Evolutionary conservation across 2,113 vertebrate genomes (phyloP).

Genomic region (Baryphthengus martii): DNA sequence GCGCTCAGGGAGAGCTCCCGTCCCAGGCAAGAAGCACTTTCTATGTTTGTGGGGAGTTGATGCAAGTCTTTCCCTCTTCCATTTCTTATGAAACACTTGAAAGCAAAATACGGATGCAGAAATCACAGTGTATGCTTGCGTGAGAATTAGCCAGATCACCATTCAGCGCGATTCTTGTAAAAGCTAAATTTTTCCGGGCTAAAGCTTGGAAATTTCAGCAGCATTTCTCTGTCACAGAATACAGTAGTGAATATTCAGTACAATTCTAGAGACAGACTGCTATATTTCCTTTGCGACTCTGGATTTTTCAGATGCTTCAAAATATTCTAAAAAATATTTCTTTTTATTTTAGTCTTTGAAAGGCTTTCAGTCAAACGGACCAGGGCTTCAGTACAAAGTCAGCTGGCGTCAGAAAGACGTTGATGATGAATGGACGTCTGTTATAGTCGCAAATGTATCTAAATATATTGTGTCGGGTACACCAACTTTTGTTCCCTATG

Average conservation of each 20-base stretch:
- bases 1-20: not conserved
- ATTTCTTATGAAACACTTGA: not conserved
- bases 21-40: not conserved
- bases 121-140: not conserved
- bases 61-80: not conserved
- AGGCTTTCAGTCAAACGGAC: conserved; percentile 89
- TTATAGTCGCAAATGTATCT: conserved; percentile 88
- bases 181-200: too few relatives aligned
- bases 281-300: not conserved
- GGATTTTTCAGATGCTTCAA: not conserved
- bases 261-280: not conserved
- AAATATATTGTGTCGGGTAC: conserved; percentile 92
- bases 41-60: not conserved
- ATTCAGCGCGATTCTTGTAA: not conserved
- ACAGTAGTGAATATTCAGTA: not conserved
- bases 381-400: conserved; percentile 90
- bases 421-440: conserved; percentile 85
- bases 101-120: not conserved
- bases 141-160: not conserved
- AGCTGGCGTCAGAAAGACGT: conserved; percentile 89
- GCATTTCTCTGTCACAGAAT: not conserved
- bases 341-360: conserved; percentile 80
- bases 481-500: conserved; percentile 89
- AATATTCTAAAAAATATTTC: not conserved
- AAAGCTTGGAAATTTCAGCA: not conserved